These are phyloP conservation scores for Cepphus grylle DNA, from an alignment of 2,113 vertebrate genomes.

Conservation along the genomic window DNA sequence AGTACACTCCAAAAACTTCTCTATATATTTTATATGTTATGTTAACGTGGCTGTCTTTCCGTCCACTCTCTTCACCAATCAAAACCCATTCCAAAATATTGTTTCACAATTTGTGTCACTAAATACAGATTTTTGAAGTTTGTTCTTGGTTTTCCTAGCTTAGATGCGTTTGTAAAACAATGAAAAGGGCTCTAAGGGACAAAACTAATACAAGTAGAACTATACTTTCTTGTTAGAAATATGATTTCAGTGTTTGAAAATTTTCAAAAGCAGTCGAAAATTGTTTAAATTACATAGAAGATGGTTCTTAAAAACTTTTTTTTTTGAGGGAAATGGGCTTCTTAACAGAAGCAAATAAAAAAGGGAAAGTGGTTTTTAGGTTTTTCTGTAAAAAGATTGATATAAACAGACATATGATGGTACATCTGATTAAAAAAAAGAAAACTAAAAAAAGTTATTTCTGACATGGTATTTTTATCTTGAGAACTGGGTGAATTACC, in stretches of 20 bases:
- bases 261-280: neutral
- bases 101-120: neutral
- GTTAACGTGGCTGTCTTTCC: neutral
- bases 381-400: neutral
- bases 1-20: neutral
- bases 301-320: neutral
- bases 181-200: neutral
- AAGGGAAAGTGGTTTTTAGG: neutral
- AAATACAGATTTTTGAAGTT: neutral
- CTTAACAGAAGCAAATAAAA: neutral
- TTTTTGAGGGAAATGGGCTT: neutral
- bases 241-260: neutral
- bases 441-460: neutral
- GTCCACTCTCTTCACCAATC: neutral
- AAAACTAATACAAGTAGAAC: neutral
- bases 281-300: neutral
- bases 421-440: neutral
- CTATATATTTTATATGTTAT: fast-evolving
- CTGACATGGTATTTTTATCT: neutral
- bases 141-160: neutral
- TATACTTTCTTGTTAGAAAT: neutral
- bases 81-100: neutral
- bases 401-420: neutral
- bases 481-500: neutral
- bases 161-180: neutral